Evolutionary conservation across 1,140 invertebrate genomes (phyloP), one percentile per base, ranked within the genome.

Genomic region (Coelopa frigida): DNA sequence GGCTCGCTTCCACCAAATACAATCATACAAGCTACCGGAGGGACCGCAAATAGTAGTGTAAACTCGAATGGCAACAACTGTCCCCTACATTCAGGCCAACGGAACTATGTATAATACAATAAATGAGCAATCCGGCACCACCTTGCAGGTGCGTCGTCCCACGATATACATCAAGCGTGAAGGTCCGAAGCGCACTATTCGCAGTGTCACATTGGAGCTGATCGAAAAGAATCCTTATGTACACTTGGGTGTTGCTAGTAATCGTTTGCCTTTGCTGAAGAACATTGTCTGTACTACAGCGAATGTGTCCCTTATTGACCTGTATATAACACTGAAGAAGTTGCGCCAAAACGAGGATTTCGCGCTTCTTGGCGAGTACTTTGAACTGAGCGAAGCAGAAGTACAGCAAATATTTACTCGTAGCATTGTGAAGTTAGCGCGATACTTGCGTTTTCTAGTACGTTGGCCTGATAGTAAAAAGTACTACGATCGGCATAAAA

Each of bases 291-390:
- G 59, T 29, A 51, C 53, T 6, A 55, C 24, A 5, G 53, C 57
- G 7, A 58, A 58, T 31, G 35, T 68, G 3, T 44, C 64, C 3
- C 44, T 61, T n/a, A 22, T 68, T 10, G 64, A 68, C 41, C 63
- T 59, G 22, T 65, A 53, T 31, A 52, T 68, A n/a, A 58, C 64
- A 1, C 11, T 68, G 1, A 56, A 59, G n/a, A 68, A 68, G 24
- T 36, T 68, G 15, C 55, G 61, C 1, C 54, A 59, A 22, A 68
- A 68, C 32, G 64, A 68, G 41, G 43, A 60, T 4, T 68, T 64
- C 15, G 32, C 58, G 5, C 8, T 65, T 37, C 50, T 68, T 4
- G 58, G 48, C 0, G 64, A 68, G 37, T 51, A 54, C 23, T 68
- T 68, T 31, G 64, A 68, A 41, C 38, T 65, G 2, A 50, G 45